A percentile compares a stretch with the other conserved stretches of the same genome.
phyloP scores from a whole-genome alignment of 2,113 vertebrate species.

The Cynoglossus semilaevis region DNA sequence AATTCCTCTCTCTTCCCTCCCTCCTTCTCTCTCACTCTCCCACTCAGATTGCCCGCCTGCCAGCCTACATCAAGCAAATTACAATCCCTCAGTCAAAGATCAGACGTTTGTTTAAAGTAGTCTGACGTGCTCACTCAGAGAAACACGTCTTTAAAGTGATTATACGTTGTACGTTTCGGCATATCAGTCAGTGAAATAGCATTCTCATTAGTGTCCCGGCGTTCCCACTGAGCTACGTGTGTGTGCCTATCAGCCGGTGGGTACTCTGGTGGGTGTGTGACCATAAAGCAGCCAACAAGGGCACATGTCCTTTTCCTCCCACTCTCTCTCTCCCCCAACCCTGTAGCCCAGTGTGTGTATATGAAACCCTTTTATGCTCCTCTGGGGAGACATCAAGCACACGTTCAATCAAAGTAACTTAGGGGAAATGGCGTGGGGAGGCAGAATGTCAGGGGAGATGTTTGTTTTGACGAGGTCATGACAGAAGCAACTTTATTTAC shows the following conservation, averaged over 20 bases:
- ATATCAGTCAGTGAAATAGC: constrained; percentile 58
- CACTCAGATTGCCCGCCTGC: constrained; percentile 54
- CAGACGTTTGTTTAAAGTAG: constrained; percentile 64
- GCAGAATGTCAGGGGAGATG: constrained; percentile 48
- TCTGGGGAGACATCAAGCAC: constrained; percentile 64
- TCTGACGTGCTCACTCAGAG: constrained; percentile 47
- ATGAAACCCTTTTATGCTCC: constrained; percentile 52
- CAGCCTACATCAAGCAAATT: constrained; percentile 45
- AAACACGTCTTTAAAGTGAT: constrained; percentile 67
- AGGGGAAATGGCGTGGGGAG: constrained; percentile 38
- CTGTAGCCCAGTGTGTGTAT: constrained; percentile 18
- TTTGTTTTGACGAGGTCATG: constrained; percentile 70
- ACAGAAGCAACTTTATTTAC: constrained; percentile 61
- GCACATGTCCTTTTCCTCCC: constrained; percentile 41
- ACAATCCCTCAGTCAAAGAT: constrained; percentile 49
- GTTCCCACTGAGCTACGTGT: constrained; percentile 56
- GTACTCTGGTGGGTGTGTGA: constrained; percentile 60
- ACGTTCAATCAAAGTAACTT: constrained; percentile 67
- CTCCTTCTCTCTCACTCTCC: constrained; percentile 41
- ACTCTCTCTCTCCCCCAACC: not conserved
- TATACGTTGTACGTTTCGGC: constrained; percentile 60
- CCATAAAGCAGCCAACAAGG: constrained; percentile 36
- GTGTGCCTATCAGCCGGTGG: constrained; percentile 53
- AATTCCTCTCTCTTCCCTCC: constrained; percentile 26
- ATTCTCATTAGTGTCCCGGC: constrained; percentile 56